A percentile compares a stretch with the other conserved stretches of the same genome.
These are phyloP conservation scores for Melanotaenia trifasciata DNA, from an alignment of 2,797 vertebrate genomes.

Conservation along the genomic window DNA sequence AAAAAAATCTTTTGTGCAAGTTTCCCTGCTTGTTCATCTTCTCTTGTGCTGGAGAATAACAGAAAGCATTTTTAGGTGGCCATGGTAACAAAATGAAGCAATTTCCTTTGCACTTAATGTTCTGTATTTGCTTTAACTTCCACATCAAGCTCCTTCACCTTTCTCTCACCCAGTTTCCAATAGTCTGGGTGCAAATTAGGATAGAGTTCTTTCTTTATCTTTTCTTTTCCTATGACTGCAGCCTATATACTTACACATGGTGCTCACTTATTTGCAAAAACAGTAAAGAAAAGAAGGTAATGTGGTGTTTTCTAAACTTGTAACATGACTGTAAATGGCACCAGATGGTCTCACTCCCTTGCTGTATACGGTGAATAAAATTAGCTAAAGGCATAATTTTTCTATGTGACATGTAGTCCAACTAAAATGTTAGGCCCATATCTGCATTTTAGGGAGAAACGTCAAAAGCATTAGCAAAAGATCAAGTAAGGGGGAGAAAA, in stretches of 20 bases:
- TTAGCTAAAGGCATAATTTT: constrained; percentile 60
- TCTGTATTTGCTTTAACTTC: constrained; percentile 49
- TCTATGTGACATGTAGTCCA: constrained; percentile 64
- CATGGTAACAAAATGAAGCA: constrained; percentile 92
- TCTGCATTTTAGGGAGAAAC: constrained; percentile 62
- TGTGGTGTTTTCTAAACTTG: neutral
- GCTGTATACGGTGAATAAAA: constrained; percentile 51
- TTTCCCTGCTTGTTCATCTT: constrained; percentile 76
- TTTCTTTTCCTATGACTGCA: constrained; percentile 3
- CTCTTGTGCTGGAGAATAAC: constrained; percentile 67
- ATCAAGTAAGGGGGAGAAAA: constrained; percentile 38
- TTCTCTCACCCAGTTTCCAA: constrained; percentile 19
- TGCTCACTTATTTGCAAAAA: constrained; percentile 7
- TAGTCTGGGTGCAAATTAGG: constrained; percentile 21
- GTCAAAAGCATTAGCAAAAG: constrained; percentile 67
- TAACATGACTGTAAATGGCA: constrained; percentile 6
- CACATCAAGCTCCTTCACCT: constrained; percentile 33
- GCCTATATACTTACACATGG: neutral
- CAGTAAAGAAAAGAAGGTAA: constrained; percentile 1
- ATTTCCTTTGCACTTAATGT: constrained; percentile 84
- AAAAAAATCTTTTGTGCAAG: constrained; percentile 21
- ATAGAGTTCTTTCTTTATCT: constrained; percentile 10
- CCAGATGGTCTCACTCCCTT: constrained; percentile 7
- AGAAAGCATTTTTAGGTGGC: constrained; percentile 87
- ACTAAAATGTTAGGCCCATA: constrained; percentile 64